Evolutionary conservation across 2,888 invertebrate genomes (phyloP).

Genomic region (Cerastoderma edule): DNA sequence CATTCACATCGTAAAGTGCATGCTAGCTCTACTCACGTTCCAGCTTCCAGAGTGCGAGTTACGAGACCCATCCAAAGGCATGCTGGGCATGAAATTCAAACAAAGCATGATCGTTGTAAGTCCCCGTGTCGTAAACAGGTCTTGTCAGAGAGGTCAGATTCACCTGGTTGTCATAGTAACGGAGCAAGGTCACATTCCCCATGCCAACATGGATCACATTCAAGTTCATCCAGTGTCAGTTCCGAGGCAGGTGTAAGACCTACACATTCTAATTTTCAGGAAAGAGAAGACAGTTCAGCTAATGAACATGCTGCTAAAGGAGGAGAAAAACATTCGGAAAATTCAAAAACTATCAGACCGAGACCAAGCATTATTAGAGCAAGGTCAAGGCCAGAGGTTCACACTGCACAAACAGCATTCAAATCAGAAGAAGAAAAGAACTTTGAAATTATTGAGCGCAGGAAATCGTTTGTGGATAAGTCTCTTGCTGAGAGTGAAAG

Average conservation of each 20-base stretch:
- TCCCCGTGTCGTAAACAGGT: constrained; percentile 35
- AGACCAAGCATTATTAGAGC: constrained; percentile 48
- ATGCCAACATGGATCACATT: constrained; percentile 13
- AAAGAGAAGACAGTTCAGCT: neutral
- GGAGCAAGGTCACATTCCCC: constrained; percentile 47
- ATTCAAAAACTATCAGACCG: constrained; percentile 4
- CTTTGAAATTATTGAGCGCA: constrained; percentile 45
- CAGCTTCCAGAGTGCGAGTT: neutral
- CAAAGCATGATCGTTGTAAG: constrained; percentile 40
- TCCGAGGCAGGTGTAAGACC: constrained; percentile 4
- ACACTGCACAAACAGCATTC: constrained; percentile 4
- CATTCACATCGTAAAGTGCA: constrained; percentile 14
- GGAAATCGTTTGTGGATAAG: neutral
- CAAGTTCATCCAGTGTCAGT: constrained; percentile 19
- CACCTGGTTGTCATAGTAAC: constrained; percentile 32
- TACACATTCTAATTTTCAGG: constrained; percentile 37
- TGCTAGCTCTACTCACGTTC: neutral
- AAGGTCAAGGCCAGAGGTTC: constrained; percentile 51
- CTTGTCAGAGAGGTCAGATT: constrained; percentile 33
- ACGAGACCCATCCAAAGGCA: constrained; percentile 31
- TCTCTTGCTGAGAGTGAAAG: neutral
- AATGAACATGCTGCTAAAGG: neutral
- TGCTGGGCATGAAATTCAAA: constrained; percentile 32
- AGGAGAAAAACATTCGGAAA: constrained; percentile 4
- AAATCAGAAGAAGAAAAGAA: constrained; percentile 52